Evolutionary conservation across 1,140 invertebrate species (phyloP), one percentile per base, ranked within the genome.

Genomic region (Cydia splendana): DNA sequence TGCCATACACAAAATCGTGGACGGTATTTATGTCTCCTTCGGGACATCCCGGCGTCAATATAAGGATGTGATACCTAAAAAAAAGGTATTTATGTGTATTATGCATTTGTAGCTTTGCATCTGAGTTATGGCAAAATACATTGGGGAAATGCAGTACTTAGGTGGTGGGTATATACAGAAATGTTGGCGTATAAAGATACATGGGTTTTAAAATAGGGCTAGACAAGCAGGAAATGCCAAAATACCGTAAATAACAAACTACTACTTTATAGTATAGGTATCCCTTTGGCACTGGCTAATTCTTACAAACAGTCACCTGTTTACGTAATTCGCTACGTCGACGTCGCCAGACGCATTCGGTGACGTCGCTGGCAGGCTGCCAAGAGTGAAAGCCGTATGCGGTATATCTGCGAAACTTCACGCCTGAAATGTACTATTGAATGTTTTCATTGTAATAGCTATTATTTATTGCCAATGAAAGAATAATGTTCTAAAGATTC

Each of bases 311-410:
- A 7, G n/a, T 53, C 51, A 18, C 20, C 57, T 24, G 18, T 62
- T 62, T 62, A 62, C 57, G 57, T 62, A 62, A 62, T 62, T 62
- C 2, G 20, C 51, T 18, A 53, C 51, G 51, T 53, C 10, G n/a
- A 53, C 57, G 57, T 20, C 57, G 57, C 6, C 20, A 62, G 57
- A 62, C 57, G 57, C 45, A 9, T 57, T 62, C 20, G 57, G 20
- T 62, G 57, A 62, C 65, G 65, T 38, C 0, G 65, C 28, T 0
- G 65, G 65, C 65, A 69, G 12, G 6, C 28, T 13, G 65, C 65
- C 65, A 38, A 69, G 12, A 69, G 30, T 69, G 30, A 69, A 69
- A 69, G 65, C 65, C 30, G 65, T 65, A 65, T 30, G 65, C 65
- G 30, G 65, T n/a, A 30, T 65, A 30, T 53, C 15, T 53, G 4